Base-by-base conservation (phyloP, 1,140 invertebrate genomes). In the Meloidogyne floridensis region DNA sequence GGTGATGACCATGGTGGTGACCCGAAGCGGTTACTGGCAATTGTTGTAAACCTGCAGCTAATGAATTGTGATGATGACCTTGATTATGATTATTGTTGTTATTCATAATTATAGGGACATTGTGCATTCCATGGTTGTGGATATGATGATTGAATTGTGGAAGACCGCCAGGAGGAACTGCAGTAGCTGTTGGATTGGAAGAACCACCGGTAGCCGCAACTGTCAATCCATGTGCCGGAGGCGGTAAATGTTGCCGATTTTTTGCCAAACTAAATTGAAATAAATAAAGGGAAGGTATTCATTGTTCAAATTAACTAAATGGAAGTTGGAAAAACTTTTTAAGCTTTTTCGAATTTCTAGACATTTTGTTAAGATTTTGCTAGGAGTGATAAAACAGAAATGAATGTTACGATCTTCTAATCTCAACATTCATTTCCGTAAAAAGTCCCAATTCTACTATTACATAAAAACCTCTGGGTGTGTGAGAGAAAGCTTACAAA, bases 261-360 rank as follows among this genome's bases (percentile, higher is more conserved):
- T 72, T 79, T 20, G 77, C 8, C 77, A 79, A 70, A 72, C 77
- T 79, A 6, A 43, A 79, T 47, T 53, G 15, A 42, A 13, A 71
- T 47, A n/a, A 15, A 18, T 59, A 15, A 6, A 47, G 47, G 47
- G 7, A 47, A 47, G 47, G 7, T 8, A 6, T 47, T 47, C 47
- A 47, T 47, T 6, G 47, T 4, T 47, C 47, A 4, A 47, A 47
- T 47, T 47, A 47, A 47, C 47, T 47, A 47, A 47, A 47, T 8
- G 7, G 7, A 47, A 47, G 4, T 47, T 47, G 4, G 47, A 47
- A 47, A 47, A 47, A 47, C 47, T 47, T 47, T 32, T 32, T 32
- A 32, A 32, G 32, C 32, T 32, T 32, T 47, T 47, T 47, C 47
- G 47, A 47, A 47, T 47, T 47, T 47, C 7, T 47, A 47, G 47